Evolutionary conservation across 2,113 vertebrate species (phyloP).

Genomic region (Tragelaphus buxtoni): DNA sequence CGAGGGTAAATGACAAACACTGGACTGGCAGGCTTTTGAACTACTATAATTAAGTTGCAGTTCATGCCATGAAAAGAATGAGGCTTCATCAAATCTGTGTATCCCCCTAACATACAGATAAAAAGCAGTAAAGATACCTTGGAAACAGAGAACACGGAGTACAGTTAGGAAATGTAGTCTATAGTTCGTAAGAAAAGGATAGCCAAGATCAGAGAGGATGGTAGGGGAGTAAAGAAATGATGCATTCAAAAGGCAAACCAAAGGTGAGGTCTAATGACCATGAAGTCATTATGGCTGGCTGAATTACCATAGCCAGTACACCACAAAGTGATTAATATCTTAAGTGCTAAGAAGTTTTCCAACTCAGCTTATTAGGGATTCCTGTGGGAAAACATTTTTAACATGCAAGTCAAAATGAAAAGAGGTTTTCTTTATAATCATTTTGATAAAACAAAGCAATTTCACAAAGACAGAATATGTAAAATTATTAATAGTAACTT

Average conservation of each 20-base stretch:
- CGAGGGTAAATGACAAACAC: not conserved
- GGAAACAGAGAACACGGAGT: not conserved
- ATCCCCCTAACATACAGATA: not conserved
- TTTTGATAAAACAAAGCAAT: conserved; percentile 4
- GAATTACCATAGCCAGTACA: not conserved
- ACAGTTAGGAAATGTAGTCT: not conserved
- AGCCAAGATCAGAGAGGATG: not conserved
- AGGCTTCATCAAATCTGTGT: not conserved
- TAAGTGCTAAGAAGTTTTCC: not conserved
- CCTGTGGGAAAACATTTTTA: not conserved
- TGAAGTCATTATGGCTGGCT: not conserved
- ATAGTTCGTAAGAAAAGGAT: not conserved
- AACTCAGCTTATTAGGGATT: not conserved
- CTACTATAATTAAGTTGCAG: not conserved
- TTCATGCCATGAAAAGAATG: not conserved
- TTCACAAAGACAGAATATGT: not conserved
- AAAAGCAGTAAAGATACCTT: not conserved
- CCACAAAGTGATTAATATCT: conserved; percentile 2
- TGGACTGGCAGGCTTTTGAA: conserved; percentile 32
- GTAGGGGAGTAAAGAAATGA: not conserved
- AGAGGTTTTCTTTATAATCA: not conserved
- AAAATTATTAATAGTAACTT: not conserved
- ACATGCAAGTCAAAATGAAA: not conserved
- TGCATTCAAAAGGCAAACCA: not conserved
- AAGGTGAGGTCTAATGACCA: not conserved